These are phyloP conservation scores for Cerastoderma edule DNA, from an alignment of 2,888 invertebrate species.

Conservation along the genomic window DNA sequence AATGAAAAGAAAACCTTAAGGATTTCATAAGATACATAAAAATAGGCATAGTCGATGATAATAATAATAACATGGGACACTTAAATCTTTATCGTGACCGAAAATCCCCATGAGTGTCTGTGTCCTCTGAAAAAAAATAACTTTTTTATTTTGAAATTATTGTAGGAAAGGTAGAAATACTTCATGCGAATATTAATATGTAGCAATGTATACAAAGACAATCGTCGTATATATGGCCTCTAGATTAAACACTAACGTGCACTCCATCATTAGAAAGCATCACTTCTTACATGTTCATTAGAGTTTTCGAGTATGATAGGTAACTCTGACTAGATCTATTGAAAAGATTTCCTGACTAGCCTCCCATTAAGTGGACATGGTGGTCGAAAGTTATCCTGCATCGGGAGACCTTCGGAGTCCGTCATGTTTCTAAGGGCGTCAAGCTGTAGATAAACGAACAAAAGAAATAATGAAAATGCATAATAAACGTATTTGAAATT, in stretches of 20 bases:
- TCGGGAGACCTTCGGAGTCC: conserved; percentile 2
- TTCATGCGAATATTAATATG: background rate
- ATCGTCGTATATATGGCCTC: background rate
- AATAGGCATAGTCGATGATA: too few relatives aligned
- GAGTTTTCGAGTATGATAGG: background rate
- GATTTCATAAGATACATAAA: too few relatives aligned
- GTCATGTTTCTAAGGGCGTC: conserved; percentile 27
- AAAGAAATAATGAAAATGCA: background rate
- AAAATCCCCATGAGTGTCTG: too few relatives aligned
- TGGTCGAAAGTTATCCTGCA: conserved; percentile 52
- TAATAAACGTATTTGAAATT: background rate
- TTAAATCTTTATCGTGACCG: too few relatives aligned
- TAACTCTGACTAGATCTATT: conserved; percentile 6
- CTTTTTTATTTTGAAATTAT: background rate
- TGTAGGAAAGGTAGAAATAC: background rate
- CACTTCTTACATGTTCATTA: too few relatives aligned
- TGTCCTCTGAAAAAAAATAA: too few relatives aligned
- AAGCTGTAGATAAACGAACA: conserved; percentile 33
- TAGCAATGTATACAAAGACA: background rate
- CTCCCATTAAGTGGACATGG: conserved; percentile 33
- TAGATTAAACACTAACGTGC: background rate
- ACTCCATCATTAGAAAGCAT: background rate
- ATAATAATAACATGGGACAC: too few relatives aligned
- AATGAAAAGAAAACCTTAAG: too few relatives aligned
- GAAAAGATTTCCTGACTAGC: conserved; percentile 33